Evolutionary conservation across 2,113 vertebrate genomes (phyloP).

Genomic region (Tyrannus savana): DNA sequence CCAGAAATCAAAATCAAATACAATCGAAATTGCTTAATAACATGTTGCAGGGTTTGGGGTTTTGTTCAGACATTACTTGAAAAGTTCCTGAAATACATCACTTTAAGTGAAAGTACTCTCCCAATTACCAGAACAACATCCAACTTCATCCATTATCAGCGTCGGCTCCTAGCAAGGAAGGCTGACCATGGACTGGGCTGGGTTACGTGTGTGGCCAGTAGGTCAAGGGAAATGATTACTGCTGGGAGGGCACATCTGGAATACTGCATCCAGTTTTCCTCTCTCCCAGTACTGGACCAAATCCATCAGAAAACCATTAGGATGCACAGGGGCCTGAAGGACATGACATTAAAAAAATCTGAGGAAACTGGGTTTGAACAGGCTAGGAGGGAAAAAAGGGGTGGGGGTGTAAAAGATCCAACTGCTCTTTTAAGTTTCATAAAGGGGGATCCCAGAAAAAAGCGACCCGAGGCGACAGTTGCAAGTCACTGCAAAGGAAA

Average conservation of each 20-base stretch:
- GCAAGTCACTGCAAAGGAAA: background rate
- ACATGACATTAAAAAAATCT: background rate
- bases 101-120: background rate
- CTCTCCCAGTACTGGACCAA: background rate
- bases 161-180: fast-evolving
- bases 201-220: fast-evolving
- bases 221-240: background rate
- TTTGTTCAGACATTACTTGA: background rate
- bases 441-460: background rate
- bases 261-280: background rate
- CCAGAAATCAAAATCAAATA: background rate
- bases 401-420: background rate
- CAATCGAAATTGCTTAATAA: background rate
- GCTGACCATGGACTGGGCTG: background rate
- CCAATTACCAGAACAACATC: background rate
- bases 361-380: background rate
- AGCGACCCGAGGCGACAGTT: fast-evolving
- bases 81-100: background rate
- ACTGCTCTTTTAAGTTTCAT: background rate
- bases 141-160: background rate
- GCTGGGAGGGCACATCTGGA: background rate
- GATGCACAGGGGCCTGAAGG: background rate
- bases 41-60: background rate
- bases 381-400: background rate
- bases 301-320: background rate